Evolutionary conservation across 2,888 invertebrate species (phyloP).

Genomic region (Zele albiditarsus): DNA sequence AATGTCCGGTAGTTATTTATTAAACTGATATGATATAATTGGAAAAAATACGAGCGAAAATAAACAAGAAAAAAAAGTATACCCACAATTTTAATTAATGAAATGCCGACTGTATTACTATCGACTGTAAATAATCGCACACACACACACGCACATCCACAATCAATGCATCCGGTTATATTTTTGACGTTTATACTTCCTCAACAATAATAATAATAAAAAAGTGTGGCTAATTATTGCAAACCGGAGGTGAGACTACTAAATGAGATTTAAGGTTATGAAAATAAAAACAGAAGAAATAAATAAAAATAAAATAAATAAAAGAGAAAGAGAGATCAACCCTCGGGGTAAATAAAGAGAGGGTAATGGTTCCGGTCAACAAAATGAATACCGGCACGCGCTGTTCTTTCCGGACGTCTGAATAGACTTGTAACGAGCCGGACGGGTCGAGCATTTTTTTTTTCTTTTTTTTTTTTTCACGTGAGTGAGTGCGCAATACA

Average conservation of each 20-base stretch:
- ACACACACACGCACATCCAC: no score
- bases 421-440: conserved; percentile 73
- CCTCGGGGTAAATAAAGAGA: conserved; percentile 47
- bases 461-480: conserved; percentile 49
- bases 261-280: conserved; percentile 65
- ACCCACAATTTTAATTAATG: no score
- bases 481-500: conserved; percentile 48
- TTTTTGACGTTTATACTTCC: neutral
- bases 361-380: conserved; percentile 70
- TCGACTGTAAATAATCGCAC: no score
- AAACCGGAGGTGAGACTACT: conserved; percentile 60
- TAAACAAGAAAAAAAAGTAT: no score
- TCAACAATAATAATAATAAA: conserved; percentile 22
- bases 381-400: conserved; percentile 71
- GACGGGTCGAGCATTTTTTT: conserved; percentile 53
- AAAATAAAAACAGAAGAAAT: conserved; percentile 34
- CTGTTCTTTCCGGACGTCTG: conserved; percentile 69
- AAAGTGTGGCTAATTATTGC: conserved; percentile 14
- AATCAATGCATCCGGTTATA: no score
- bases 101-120: no score
- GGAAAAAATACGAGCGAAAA: no score
- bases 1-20: no score
- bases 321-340: conserved; percentile 37
- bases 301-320: conserved; percentile 42
- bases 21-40: no score